These are phyloP conservation scores for Brachyptera risi DNA, from an alignment of 2,888 invertebrate species.

Conservation along the genomic window DNA sequence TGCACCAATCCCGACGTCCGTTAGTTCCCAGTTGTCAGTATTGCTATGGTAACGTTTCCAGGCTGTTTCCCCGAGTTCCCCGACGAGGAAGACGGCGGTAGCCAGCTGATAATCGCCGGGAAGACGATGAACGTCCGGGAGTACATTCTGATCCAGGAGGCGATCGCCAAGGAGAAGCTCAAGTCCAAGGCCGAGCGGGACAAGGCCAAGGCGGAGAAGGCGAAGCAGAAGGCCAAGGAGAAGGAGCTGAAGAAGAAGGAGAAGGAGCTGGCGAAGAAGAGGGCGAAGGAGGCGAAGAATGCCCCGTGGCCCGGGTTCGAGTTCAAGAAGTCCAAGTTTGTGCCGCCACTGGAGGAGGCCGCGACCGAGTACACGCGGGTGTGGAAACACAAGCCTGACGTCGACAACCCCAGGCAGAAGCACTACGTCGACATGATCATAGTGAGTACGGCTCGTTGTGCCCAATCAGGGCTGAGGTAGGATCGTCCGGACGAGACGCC, in stretches of 20 bases:
- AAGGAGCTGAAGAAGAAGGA: slow-evolving; percentile 42
- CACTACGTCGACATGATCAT: slow-evolving; percentile 54
- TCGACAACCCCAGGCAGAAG: slow-evolving; percentile 55
- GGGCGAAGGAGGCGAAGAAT: slow-evolving; percentile 42
- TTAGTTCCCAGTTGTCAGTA: no score
- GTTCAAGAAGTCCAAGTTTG: slow-evolving; percentile 31
- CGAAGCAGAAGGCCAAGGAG: slow-evolving; percentile 26
- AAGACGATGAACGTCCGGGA: slow-evolving; percentile 58
- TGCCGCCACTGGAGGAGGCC: background rate
- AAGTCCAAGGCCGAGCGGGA: slow-evolving; percentile 37
- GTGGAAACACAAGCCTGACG: slow-evolving; percentile 49
- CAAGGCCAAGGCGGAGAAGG: slow-evolving; percentile 26
- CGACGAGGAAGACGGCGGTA: slow-evolving; percentile 61
- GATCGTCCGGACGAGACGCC: no score
- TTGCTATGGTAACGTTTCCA: no score
- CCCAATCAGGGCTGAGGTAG: no score
- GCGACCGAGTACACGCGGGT: slow-evolving; percentile 36
- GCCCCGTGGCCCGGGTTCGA: slow-evolving; percentile 38
- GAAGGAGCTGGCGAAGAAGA: slow-evolving; percentile 39
- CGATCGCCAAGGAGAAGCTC: slow-evolving; percentile 31
- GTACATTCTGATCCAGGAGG: slow-evolving; percentile 47
- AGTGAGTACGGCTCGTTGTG: no score
- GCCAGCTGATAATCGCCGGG: slow-evolving; percentile 54
- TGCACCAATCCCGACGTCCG: no score
- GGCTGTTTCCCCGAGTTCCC: slow-evolving; percentile 67